Base-by-base conservation (phyloP, 2,797 vertebrate genomes). In the Catamblyrhynchus diadema region DNA sequence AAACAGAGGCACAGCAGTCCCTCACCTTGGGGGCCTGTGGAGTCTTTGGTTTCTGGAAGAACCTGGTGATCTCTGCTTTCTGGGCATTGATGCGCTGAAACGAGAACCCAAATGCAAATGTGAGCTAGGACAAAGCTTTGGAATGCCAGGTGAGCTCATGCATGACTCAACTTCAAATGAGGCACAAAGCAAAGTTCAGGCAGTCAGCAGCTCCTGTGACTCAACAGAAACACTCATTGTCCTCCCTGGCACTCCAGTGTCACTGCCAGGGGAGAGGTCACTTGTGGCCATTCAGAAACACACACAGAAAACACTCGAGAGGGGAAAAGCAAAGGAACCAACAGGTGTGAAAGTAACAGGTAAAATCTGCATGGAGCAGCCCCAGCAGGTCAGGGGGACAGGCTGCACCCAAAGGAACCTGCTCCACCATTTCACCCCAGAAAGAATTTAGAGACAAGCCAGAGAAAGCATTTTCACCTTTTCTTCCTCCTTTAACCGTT, bases 31-130 rank as follows among this genome's bases (percentile, higher is more conserved):
- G 99, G 88, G 97, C 98, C 81, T 98, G 98, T 5, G 98, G 99
- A 65, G 98, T 98, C 98, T 99, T 99, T 94, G 99, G 94, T 96
- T 99, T 99, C 97, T 99, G 99, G 69, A 99, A 98, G 98, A 99
- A 99, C 61, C 99, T 98, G 1, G 99, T 99, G 74, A 99, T 99
- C 97, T 98, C 99, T 3, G 98, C 98, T 90, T 99, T 99, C 97
- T 98, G 99, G 12, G 99, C 99, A 97, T 99, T 99, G 54, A 99
- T 97, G 44, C 99, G 98, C 99, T 99, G 93, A 12, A 95, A 96
- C 1, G 32, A 82, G 62, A 96, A 51, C 3, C 17, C 53, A 93
- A 88, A 86, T 1, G 51, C 37, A 80, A 33, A 60, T 2, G 15
- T 72, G 53, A 37, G 47, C 2, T 0, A 30, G 60, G n/a, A 39